phyloP scores from a whole-genome alignment of 2,888 invertebrate genomes.

The Eucera pruinosa region DNA sequence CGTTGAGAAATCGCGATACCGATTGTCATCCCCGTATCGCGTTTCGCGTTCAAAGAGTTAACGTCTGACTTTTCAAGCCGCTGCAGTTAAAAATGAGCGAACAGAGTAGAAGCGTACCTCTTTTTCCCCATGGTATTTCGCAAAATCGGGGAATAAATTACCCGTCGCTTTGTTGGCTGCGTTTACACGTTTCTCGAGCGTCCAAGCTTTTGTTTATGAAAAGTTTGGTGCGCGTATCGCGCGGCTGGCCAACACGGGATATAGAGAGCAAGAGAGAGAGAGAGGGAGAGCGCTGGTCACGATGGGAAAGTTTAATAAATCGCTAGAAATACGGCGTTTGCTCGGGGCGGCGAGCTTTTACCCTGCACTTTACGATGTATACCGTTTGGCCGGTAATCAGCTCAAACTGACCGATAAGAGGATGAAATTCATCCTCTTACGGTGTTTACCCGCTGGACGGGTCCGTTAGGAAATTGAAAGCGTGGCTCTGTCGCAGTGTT shows the following conservation, averaged over 20 bases:
- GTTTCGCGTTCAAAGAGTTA: too few species aligned
- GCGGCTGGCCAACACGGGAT: neutral
- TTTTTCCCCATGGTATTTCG: too few species aligned
- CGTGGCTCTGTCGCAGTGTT: conserved; percentile 17
- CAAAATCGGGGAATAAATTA: neutral
- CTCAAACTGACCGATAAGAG: conserved; percentile 61
- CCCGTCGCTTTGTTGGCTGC: too few species aligned
- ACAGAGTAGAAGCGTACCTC: too few species aligned
- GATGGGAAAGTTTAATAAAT: conserved; percentile 35
- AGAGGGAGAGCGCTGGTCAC: neutral
- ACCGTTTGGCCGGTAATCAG: conserved; percentile 50
- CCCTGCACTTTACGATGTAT: conserved; percentile 39
- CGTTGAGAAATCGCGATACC: too few species aligned
- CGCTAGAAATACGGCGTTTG: conserved; percentile 16
- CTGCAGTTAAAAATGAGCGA: too few species aligned
- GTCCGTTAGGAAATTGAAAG: conserved; percentile 48
- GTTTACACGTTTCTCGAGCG: too few species aligned
- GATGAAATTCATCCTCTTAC: conserved; percentile 62
- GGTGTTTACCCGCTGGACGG: conserved; percentile 29
- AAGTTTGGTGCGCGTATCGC: neutral
- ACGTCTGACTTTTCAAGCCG: too few species aligned
- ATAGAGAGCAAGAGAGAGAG: too few species aligned
- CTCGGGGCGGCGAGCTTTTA: conserved; percentile 6
- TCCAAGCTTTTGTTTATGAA: neutral
- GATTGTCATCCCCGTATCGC: too few species aligned